phyloP scores from a whole-genome alignment of 2,113 vertebrate species.

The Nothocercus nigrocapillus region DNA sequence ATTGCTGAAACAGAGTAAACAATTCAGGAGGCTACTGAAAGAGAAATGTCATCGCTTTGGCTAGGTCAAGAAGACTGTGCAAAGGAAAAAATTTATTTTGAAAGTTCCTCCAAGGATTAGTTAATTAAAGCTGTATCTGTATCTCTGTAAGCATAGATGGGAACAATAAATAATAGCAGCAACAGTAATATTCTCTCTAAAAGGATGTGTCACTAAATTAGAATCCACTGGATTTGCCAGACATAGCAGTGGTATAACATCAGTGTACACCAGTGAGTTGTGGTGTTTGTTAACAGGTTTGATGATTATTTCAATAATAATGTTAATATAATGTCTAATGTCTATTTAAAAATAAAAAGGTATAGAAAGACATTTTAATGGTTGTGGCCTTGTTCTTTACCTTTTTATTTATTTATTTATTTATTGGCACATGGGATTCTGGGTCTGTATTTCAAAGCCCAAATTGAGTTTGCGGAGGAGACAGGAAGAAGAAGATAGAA shows the following conservation, averaged over 20 bases:
- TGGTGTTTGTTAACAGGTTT: neutral
- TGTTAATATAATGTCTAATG: neutral
- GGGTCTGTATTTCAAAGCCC: neutral
- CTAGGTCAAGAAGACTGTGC: neutral
- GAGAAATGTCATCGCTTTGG: neutral
- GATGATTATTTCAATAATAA: neutral
- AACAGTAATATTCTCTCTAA: neutral
- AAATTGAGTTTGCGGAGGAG: neutral
- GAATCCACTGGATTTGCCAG: neutral
- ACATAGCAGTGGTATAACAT: accelerated
- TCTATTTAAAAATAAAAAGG: neutral
- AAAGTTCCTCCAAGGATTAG: neutral
- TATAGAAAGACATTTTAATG: neutral
- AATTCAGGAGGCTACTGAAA: neutral
- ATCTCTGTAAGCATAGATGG: neutral
- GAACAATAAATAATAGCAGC: neutral
- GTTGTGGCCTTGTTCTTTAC: neutral
- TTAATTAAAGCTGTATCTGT: neutral
- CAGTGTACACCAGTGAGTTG: neutral
- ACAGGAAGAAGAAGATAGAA: neutral
- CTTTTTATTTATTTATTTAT: too few species aligned
- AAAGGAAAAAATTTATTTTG: neutral
- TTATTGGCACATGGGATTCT: neutral
- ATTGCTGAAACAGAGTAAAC: neutral
- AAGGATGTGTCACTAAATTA: neutral